Evolutionary conservation across 2,888 invertebrate genomes (phyloP).

Genomic region (Drosophila eohydei): DNA sequence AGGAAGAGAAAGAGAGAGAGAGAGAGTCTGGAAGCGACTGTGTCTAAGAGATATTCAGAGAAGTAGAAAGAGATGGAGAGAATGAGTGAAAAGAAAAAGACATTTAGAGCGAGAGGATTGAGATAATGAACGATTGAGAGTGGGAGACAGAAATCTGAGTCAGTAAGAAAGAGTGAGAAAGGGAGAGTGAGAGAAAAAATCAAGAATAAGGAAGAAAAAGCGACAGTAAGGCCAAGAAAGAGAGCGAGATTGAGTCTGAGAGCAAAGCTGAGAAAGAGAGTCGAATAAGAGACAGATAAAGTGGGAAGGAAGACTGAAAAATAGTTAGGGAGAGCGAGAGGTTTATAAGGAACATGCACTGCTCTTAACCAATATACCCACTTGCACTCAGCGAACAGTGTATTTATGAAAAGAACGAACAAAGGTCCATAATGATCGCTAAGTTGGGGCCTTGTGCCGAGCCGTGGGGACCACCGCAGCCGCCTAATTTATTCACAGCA

Average conservation of each 20-base stretch:
- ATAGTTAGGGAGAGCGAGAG: background rate
- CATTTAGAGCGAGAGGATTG: background rate
- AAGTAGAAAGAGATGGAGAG: background rate
- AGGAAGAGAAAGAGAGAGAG: background rate
- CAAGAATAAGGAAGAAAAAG: no score
- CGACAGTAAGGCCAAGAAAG: no score
- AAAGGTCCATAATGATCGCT: constrained; percentile 71
- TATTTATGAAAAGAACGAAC: constrained; percentile 19
- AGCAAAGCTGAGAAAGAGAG: no score
- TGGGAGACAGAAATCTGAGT: no score
- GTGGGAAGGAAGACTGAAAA: background rate
- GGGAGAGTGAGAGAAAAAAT: background rate
- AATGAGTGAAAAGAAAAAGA: background rate
- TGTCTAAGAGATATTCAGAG: background rate
- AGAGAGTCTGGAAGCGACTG: no score
- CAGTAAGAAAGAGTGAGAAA: background rate
- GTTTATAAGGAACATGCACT: background rate
- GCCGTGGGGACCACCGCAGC: constrained; percentile 62
- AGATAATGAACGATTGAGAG: no score
- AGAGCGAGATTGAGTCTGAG: no score
- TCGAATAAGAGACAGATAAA: background rate
- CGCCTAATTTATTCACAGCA: constrained; percentile 81
- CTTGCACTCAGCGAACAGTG: background rate
- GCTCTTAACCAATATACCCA: background rate
- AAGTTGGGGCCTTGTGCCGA: constrained; percentile 27